A percentile compares a stretch with the other conserved stretches of the same genome.
Evolutionary conservation across 1,140 invertebrate genomes (phyloP).

Genomic region (Nixonia krombeini): DNA sequence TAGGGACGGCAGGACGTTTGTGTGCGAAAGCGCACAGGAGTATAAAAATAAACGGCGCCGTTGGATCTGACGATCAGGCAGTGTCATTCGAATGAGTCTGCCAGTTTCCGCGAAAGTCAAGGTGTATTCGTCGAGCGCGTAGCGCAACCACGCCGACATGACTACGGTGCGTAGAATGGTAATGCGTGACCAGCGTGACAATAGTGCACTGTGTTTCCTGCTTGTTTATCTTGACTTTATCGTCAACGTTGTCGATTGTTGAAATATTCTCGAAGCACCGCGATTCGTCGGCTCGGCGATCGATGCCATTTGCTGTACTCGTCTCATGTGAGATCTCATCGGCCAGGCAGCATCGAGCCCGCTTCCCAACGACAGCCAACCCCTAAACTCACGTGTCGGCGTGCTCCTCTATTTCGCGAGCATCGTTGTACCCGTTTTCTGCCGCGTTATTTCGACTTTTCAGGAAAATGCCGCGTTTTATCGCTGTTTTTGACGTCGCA

Average conservation of each 20-base stretch:
- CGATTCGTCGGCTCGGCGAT: not conserved
- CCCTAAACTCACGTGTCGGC: not conserved
- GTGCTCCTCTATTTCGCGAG: constrained; percentile 4
- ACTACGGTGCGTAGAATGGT: not conserved
- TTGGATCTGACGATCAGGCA: too few species aligned
- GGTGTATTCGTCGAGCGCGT: not conserved
- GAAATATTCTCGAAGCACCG: not conserved
- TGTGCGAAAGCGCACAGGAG: not conserved
- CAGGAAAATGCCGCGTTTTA: too few species aligned
- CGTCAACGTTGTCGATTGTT: not conserved
- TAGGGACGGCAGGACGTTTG: not conserved
- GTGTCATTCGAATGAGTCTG: too few species aligned
- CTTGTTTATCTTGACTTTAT: not conserved
- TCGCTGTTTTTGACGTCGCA: too few species aligned
- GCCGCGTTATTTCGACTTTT: too few species aligned
- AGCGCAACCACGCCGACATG: not conserved
- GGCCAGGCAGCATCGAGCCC: too few species aligned
- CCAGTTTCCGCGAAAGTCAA: not conserved
- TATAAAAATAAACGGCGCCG: not conserved
- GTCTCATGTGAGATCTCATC: too few species aligned
- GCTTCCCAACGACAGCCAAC: too few species aligned
- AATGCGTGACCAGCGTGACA: not conserved
- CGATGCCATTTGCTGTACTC: not conserved
- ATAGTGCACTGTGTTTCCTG: not conserved
- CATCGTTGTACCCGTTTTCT: too few species aligned